Evolutionary conservation across 2,888 invertebrate genomes (phyloP).

Genomic region (Cataglyphis livida): DNA sequence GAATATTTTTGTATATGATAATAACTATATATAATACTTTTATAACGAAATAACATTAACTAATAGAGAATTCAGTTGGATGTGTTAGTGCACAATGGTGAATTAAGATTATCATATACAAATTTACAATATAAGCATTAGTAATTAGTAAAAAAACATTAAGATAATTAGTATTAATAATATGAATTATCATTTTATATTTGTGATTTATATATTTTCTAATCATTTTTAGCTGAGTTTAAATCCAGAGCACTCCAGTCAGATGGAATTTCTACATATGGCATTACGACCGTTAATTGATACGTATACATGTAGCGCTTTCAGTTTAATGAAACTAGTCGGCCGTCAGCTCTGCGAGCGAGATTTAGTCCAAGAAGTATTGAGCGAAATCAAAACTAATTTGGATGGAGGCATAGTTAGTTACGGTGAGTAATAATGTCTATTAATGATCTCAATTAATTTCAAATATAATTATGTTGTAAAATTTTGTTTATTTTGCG

Average conservation of each 20-base stretch:
- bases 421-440: conserved; percentile 87
- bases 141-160: too few species aligned
- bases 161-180: too few species aligned
- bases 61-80: background rate
- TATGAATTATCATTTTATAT: too few species aligned
- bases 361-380: conserved; percentile 89
- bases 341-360: conserved; percentile 88
- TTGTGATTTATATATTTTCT: background rate
- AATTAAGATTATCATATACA: too few species aligned
- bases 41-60: background rate
- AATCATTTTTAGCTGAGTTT: conserved; percentile 79
- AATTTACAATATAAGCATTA: too few species aligned
- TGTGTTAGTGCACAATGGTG: too few species aligned
- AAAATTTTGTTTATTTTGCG: background rate
- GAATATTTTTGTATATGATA: conserved; percentile 1
- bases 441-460: background rate
- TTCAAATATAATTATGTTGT: conserved; percentile 11
- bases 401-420: conserved; percentile 87
- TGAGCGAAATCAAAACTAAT: conserved; percentile 89
- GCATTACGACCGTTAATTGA: conserved; percentile 91
- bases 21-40: conserved; percentile 8
- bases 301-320: conserved; percentile 90
- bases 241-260: conserved; percentile 78
- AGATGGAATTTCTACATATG: conserved; percentile 87
- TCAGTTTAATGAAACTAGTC: conserved; percentile 87